phyloP scores from a whole-genome alignment of 2,888 invertebrate genomes.

The Elegia similella region DNA sequence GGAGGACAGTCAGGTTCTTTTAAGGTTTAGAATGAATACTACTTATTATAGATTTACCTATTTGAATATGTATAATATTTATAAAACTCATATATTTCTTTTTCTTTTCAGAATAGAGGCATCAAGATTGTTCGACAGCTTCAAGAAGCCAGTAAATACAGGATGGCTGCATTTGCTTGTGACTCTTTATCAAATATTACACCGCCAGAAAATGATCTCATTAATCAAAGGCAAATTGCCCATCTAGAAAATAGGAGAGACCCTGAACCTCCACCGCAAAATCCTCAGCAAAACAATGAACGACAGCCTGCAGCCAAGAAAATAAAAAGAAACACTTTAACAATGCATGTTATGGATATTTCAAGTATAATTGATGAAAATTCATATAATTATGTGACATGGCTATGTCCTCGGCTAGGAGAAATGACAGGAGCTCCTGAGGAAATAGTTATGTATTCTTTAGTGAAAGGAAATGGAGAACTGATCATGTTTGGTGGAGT shows the following conservation, averaged over 20 bases:
- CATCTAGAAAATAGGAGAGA: constrained; percentile 66
- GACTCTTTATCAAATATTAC: constrained; percentile 55
- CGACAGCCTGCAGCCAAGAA: constrained; percentile 79
- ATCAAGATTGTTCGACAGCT: constrained; percentile 73
- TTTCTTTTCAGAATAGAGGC: constrained; percentile 67
- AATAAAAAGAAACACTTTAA: constrained; percentile 85
- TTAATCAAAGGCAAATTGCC: constrained; percentile 73
- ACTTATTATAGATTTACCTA: too few species aligned
- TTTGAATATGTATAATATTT: neutral
- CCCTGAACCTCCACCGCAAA: constrained; percentile 53
- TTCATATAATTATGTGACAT: constrained; percentile 84
- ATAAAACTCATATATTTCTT: constrained; percentile 1
- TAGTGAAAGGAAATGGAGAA: constrained; percentile 95
- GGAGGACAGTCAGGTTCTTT: too few species aligned
- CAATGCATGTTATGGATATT: constrained; percentile 93
- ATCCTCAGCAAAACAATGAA: constrained; percentile 40
- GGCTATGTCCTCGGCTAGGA: constrained; percentile 86
- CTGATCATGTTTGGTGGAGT: constrained; percentile 98
- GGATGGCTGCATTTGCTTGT: constrained; percentile 79
- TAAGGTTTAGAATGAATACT: too few species aligned
- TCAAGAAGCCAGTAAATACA: constrained; percentile 75
- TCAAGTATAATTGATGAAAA: constrained; percentile 85
- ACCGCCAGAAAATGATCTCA: constrained; percentile 70
- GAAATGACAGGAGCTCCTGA: constrained; percentile 89
- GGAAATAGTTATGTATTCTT: constrained; percentile 93